Evolutionary conservation across 2,113 vertebrate genomes (phyloP).

Genomic region (Callithrix jacchus): DNA sequence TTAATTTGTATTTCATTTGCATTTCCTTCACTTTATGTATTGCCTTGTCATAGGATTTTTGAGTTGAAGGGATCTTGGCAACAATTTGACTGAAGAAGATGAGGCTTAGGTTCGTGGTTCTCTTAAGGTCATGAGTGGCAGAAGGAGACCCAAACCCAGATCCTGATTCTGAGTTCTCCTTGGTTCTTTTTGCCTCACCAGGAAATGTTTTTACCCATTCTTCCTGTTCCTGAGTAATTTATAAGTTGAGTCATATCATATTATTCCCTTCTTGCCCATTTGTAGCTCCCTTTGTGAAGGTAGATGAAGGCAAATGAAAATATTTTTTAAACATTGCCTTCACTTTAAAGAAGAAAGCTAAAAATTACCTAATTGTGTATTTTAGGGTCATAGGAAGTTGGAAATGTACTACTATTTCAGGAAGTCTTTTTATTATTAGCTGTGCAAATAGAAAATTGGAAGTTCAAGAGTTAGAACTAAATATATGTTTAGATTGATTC

Average conservation of each 20-base stretch:
- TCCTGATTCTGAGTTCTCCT: neutral
- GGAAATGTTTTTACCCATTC: neutral
- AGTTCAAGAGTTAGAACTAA: neutral
- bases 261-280: neutral
- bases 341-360: neutral
- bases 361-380: neutral
- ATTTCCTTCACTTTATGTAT: neutral
- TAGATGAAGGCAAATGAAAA: neutral
- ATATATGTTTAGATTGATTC: neutral
- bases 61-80: neutral
- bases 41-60: neutral
- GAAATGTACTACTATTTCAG: neutral
- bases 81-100: neutral
- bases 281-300: neutral
- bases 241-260: neutral
- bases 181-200: neutral
- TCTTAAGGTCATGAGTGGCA: neutral
- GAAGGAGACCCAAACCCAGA: neutral
- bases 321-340: neutral
- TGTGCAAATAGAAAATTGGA: neutral
- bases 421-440: neutral
- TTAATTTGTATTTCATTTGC: constrained; percentile 49
- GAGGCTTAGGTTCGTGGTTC: neutral
- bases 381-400: neutral
- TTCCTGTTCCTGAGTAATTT: neutral